These are phyloP conservation scores for Gambusia holbrooki DNA, from an alignment of 2,113 vertebrate species.

Conservation along the genomic window DNA sequence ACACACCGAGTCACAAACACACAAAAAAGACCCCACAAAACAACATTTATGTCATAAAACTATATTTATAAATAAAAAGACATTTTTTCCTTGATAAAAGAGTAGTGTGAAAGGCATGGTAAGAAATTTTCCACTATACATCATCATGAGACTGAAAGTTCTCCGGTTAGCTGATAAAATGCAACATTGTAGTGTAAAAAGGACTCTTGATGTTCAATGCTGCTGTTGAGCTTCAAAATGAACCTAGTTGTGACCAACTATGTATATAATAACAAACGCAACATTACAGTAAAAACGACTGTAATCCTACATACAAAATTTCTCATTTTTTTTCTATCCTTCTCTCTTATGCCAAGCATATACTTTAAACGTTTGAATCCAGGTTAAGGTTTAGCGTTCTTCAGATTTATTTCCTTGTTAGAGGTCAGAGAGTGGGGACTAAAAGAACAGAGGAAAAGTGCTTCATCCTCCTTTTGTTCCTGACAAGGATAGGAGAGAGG, in stretches of 20 bases:
- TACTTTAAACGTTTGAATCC: constrained; percentile 59
- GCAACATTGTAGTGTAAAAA: constrained; percentile 65
- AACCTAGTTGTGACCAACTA: constrained; percentile 70
- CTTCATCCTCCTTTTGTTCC: constrained; percentile 23
- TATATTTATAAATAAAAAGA: constrained; percentile 96
- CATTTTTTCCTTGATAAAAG: constrained; percentile 72
- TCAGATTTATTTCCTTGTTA: constrained; percentile 44
- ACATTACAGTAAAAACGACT: constrained; percentile 69
- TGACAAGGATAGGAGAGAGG: constrained; percentile 30
- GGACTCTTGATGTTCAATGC: constrained; percentile 62
- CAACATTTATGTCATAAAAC: constrained; percentile 85
- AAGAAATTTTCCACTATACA: constrained; percentile 76
- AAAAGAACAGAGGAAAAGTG: constrained; percentile 30
- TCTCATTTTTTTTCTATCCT: constrained; percentile 57
- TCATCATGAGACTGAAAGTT: constrained; percentile 75
- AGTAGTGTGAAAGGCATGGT: constrained; percentile 76
- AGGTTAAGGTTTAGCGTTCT: constrained; percentile 66
- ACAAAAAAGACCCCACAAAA: constrained; percentile 32
- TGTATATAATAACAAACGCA: constrained; percentile 65
- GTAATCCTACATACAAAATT: constrained; percentile 57
- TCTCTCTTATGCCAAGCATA: constrained; percentile 69
- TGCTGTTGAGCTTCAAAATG: constrained; percentile 66
- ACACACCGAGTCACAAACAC: constrained; percentile 7
- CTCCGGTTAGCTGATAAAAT: constrained; percentile 69
- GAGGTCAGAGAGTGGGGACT: constrained; percentile 39